Percentiles rank a stretch among this genome's conserved stretches.
Evolutionary conservation across 2,113 vertebrate genomes (phyloP).

Genomic region (Saguinus midas): DNA sequence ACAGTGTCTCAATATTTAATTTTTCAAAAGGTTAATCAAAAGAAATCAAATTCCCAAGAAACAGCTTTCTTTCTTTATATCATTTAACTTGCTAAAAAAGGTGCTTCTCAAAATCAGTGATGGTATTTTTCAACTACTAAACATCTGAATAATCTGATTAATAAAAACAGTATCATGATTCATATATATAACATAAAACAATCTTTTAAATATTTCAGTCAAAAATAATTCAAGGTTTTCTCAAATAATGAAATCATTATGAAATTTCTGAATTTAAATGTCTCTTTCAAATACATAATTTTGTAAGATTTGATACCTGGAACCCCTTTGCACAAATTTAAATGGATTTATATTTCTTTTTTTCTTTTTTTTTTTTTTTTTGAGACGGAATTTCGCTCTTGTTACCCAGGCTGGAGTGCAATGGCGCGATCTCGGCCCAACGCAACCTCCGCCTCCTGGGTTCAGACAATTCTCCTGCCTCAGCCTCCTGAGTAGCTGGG

Average conservation of each 20-base stretch:
- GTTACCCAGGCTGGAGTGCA: no score
- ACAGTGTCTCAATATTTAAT: neutral
- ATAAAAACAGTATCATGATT: neutral
- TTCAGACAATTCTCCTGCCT: no score
- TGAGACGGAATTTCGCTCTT: no score
- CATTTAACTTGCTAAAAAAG: neutral
- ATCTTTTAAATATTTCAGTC: neutral
- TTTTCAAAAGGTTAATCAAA: neutral
- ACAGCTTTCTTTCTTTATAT: neutral
- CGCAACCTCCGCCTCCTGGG: no score
- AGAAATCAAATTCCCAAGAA: neutral
- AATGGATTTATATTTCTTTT: neutral
- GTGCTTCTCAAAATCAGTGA: neutral
- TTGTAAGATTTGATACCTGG: neutral
- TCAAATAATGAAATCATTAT: neutral
- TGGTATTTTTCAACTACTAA: neutral
- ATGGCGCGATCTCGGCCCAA: no score
- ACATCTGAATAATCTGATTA: neutral
- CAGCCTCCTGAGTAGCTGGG: no score
- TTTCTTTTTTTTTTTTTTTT: no score
- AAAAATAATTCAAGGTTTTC: neutral
- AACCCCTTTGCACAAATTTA: neutral
- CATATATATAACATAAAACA: neutral
- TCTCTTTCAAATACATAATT: neutral
- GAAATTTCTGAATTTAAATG: neutral